Conservation (phyloP, 2,888 invertebrate species). For the Tinea semifulvella region DNA sequence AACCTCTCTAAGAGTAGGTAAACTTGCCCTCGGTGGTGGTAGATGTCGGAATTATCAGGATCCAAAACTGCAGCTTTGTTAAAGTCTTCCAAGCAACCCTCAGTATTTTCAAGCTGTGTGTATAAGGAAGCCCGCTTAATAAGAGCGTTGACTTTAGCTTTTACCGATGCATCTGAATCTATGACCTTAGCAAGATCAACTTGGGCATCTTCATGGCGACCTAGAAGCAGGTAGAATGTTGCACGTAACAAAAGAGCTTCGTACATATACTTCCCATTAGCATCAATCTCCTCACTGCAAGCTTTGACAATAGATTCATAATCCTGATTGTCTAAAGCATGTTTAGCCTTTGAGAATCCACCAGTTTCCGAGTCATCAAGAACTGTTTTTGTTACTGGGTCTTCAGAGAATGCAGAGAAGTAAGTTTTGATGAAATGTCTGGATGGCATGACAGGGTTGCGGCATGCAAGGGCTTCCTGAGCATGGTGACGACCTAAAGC, state of each 20-base stretch:
- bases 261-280: constrained; percentile 69
- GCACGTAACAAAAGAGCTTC: constrained; percentile 84
- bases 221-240: constrained; percentile 83
- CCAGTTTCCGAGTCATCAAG: constrained; percentile 48
- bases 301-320: constrained; percentile 82
- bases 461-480: constrained; percentile 74
- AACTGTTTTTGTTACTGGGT: constrained; percentile 75
- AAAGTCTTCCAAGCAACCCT: constrained; percentile 82
- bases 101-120: constrained; percentile 80
- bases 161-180: constrained; percentile 68
- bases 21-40: constrained; percentile 92
- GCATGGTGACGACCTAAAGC: constrained; percentile 80
- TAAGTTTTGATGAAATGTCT: constrained; percentile 87
- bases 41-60: constrained; percentile 86
- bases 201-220: constrained; percentile 77
- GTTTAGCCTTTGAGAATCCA: constrained; percentile 77
- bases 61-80: constrained; percentile 78
- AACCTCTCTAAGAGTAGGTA: constrained; percentile 83
- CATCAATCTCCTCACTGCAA: constrained; percentile 81
- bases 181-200: constrained; percentile 78
- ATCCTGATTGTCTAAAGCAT: constrained; percentile 73
- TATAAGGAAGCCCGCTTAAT: constrained; percentile 88
- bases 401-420: constrained; percentile 86
- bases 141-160: constrained; percentile 82
- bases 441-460: constrained; percentile 82